Evolutionary conservation across 2,888 invertebrate species (phyloP), one percentile per base, ranked within the genome.

Genomic region (Melipona beecheii): DNA sequence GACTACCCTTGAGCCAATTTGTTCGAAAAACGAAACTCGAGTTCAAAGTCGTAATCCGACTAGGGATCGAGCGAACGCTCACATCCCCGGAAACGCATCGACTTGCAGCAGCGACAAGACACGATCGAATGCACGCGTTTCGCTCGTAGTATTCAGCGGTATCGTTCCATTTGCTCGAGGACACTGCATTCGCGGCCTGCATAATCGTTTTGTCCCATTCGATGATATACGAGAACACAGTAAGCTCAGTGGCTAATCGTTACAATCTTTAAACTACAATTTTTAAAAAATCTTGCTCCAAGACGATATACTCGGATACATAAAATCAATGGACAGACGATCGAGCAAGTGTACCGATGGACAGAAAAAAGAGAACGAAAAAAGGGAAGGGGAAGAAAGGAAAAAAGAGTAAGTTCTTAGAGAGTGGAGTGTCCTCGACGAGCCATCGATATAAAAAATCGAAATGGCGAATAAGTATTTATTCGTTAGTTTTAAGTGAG

Each of bases 81-180:
- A 3, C n/a, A 54, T 72, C 49, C 15, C 0, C 11, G 62, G 19
- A 74, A 64, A 21, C 19, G 49, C 36, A 49, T 54, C 13, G 58
- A 31, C 19, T 62, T 19, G 27, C 36, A 56, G 11, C 75, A 27
- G 65, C 3, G 27, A 74, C 1, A 65, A 69, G 17, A 36, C 31
- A 70, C 52, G 56, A 80, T 43, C n/a, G 56, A 24, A 36, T 70
- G 31, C 68, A 24, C 74, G 52, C 77, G 77, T 75, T 73, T 83
- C 86, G 81, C 84, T 79, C 84, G 70, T 88, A 89, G 86, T 90
- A 89, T 89, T 89, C 81, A 78, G 24, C 84, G 82, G 81, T 87
- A 84, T 80, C 58, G 21, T 62, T 68, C 80, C 15, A 73, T 66
- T 2, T 13, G 62, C 71, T 74, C 80, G 83, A 79, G 83, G 83